These are phyloP conservation scores for Alca torda DNA, from an alignment of 2,797 vertebrate genomes.

Conservation along the genomic window DNA sequence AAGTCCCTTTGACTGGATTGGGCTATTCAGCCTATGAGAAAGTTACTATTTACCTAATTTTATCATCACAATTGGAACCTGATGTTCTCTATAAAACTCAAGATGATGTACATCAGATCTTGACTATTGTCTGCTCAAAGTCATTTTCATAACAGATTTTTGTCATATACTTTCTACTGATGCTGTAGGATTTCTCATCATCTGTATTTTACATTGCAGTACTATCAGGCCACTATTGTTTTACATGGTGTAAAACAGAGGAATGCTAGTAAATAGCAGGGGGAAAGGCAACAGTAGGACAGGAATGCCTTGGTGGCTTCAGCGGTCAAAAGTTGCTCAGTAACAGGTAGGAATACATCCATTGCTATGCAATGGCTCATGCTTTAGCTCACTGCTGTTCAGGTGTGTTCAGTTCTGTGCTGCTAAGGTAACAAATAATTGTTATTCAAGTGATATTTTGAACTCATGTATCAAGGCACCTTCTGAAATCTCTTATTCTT, in stretches of 20 bases:
- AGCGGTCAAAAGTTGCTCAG: not conserved
- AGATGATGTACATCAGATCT: not conserved
- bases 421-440: not conserved
- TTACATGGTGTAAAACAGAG: fast-evolving
- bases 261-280: not conserved
- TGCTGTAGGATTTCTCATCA: not conserved
- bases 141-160: not conserved
- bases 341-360: not conserved
- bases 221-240: not conserved
- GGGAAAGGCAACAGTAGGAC: not conserved
- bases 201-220: not conserved
- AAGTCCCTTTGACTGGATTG: not conserved
- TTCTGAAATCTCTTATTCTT: not conserved
- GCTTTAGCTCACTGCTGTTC: not conserved
- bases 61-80: not conserved
- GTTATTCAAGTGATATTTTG: not conserved
- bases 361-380: not conserved
- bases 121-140: not conserved
- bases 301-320: not conserved
- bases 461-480: not conserved
- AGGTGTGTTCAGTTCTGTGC: not conserved
- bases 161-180: not conserved
- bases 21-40: not conserved
- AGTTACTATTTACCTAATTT: not conserved
- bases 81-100: not conserved